Base-by-base conservation (phyloP, 2,888 invertebrate genomes). In the Tachina lurida region DNA sequence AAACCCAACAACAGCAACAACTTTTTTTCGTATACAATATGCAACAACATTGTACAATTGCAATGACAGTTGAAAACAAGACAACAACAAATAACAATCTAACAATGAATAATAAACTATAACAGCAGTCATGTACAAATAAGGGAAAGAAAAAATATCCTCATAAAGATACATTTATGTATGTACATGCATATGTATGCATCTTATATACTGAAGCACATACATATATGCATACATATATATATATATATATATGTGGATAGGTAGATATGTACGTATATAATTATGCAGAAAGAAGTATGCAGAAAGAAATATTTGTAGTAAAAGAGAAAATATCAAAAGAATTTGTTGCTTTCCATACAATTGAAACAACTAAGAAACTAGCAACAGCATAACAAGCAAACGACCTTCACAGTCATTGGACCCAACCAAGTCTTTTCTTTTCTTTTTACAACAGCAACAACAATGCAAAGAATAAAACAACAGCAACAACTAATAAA, bases 361-460 rank as follows among this genome's bases (percentile, higher is more conserved):
- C 45, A 52, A 43, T 8, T 47, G 19, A 52, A 67, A 67, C 41
- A 60, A 49, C 56, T 12, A 52, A 47, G 31, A 41, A 68, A 58
- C 85, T 88, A 90, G 90, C 91, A 63, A 90, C 65, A 74, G 41
- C 63, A 70, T 71, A 83, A 83, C 87, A 89, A 91, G 91, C 91
- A 90, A 91, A 91, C 91, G 91, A 91, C 91, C 91, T 91, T 91
- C 91, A 91, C 89, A 91, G 90, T 89, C 89, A 89, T 89, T 90
- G 90, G 89, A 89, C 89, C 87, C 88, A 79, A 54, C 41, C 65
- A 67, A 75, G 84, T 74, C 49, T 78, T 31, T 71, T 71, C 39
- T 19, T 39, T 78, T 31, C 60, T 71, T 52, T 19, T 39, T 41
- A 17, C 31, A 58, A 19, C 56, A 15, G 41, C 49, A 41, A 17